Evolutionary conservation across 2,113 vertebrate species (phyloP).

Genomic region (Callipepla californica): DNA sequence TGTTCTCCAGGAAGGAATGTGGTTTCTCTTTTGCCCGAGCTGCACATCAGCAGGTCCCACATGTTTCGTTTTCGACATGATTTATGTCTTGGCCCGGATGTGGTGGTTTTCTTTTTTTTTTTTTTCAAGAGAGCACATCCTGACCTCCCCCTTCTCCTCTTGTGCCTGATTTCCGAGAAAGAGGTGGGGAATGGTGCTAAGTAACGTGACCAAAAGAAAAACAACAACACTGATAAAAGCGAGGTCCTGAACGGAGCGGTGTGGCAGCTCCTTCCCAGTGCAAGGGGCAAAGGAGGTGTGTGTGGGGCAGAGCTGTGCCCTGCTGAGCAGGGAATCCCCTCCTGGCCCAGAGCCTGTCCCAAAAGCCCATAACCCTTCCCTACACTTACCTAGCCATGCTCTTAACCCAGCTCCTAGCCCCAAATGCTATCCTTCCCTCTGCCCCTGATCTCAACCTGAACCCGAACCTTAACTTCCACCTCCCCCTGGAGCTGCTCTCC

Average conservation of each 20-base stretch:
- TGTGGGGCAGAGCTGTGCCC: too few species aligned
- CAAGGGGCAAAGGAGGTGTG: neutral
- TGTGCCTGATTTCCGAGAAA: neutral
- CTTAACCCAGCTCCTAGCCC: too few species aligned
- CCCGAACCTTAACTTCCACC: neutral
- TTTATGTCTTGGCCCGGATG: neutral
- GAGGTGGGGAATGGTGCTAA: neutral
- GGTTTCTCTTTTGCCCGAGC: neutral
- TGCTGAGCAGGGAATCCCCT: neutral
- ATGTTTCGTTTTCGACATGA: neutral
- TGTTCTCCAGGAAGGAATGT: neutral
- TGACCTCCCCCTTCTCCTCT: neutral
- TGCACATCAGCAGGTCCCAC: neutral
- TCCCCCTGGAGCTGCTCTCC: neutral
- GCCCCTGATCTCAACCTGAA: neutral
- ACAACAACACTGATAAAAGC: neutral
- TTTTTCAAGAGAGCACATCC: neutral
- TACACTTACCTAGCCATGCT: too few species aligned
- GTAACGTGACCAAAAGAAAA: neutral
- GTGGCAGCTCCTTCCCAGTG: too few species aligned
- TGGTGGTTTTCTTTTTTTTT: too few species aligned
- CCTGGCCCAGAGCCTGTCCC: too few species aligned
- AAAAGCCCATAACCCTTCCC: too few species aligned
- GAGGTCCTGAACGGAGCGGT: neutral
- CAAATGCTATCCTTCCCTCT: neutral